A percentile compares a stretch with the other conserved stretches of the same genome.
These are phyloP conservation scores for Aphelinus certus DNA, from an alignment of 1,140 invertebrate species.

Conservation along the genomic window DNA sequence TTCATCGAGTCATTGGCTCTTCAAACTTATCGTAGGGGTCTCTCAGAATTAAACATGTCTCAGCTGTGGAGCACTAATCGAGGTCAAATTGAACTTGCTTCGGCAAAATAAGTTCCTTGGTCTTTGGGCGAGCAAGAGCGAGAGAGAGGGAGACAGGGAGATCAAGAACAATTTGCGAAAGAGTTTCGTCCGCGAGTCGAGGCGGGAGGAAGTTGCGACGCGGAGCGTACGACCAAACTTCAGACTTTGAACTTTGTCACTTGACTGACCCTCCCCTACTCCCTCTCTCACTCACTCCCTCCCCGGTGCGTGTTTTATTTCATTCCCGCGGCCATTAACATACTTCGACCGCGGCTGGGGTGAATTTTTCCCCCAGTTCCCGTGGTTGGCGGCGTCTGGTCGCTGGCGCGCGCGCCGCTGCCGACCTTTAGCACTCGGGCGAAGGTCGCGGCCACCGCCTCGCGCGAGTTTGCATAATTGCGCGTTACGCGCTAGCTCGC, in stretches of 20 bases:
- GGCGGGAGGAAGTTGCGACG: constrained; percentile 19
- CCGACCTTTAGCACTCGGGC: constrained; percentile 3
- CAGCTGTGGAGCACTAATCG: constrained; percentile 11
- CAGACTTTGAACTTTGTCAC: constrained; percentile 59
- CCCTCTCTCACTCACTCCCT: constrained; percentile 22
- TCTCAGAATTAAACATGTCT: too few relatives aligned
- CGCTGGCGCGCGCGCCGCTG: not conserved
- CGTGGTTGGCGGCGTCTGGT: not conserved
- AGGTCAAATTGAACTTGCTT: constrained; percentile 27
- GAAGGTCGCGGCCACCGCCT: constrained; percentile 40
- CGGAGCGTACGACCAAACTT: constrained; percentile 51
- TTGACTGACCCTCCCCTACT: constrained; percentile 49
- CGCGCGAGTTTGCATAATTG: constrained; percentile 54
- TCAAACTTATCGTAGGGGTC: not conserved
- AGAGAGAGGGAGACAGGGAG: not conserved
- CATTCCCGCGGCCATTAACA: constrained; percentile 61
- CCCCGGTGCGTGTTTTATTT: constrained; percentile 56
- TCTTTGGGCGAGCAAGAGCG: too few relatives aligned
- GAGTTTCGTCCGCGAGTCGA: constrained; percentile 38
- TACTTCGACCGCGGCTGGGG: constrained; percentile 52
- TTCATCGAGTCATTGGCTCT: constrained; percentile 13
- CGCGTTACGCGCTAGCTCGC: constrained; percentile 30
- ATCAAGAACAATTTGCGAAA: constrained; percentile 38
- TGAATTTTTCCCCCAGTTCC: constrained; percentile 56
- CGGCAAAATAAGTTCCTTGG: constrained; percentile 17